Conservation (phyloP, 1,140 invertebrate species). For the Eufriesea mexicana region DNA sequence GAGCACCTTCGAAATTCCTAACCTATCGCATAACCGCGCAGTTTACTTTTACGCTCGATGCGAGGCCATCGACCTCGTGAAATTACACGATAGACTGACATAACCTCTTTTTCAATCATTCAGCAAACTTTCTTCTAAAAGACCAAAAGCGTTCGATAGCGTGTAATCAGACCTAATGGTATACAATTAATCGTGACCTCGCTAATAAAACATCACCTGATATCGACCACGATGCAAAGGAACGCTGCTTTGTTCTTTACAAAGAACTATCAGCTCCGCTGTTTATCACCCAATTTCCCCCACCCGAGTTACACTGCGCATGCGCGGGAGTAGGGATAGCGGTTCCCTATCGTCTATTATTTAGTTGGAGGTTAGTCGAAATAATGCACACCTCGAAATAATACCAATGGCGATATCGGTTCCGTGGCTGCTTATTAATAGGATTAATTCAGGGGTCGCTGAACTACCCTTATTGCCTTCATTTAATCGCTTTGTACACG, state of each 20-base stretch:
- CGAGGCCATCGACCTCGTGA: background rate
- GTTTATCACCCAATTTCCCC: background rate
- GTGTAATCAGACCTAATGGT: background rate
- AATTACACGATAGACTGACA: background rate
- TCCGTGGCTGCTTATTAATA: constrained; percentile 56
- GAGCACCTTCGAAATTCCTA: no score
- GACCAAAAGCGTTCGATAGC: background rate
- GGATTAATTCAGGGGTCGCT: constrained; percentile 60
- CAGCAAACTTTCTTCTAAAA: background rate
- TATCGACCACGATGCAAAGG: background rate
- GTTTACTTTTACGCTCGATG: background rate
- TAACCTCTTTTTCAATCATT: background rate
- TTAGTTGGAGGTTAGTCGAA: background rate
- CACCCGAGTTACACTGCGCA: background rate
- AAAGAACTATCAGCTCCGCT: background rate
- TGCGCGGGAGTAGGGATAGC: background rate
- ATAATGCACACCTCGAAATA: background rate
- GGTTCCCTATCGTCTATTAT: background rate
- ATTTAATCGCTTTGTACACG: constrained; percentile 63
- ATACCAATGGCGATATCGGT: constrained; percentile 39
- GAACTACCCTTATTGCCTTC: constrained; percentile 61
- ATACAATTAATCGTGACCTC: constrained; percentile 1
- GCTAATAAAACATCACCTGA: background rate
- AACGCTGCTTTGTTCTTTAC: background rate
- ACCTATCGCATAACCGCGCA: background rate